Evolutionary conservation across 2,797 vertebrate genomes (phyloP).

Genomic region (Anguilla megastoma): DNA sequence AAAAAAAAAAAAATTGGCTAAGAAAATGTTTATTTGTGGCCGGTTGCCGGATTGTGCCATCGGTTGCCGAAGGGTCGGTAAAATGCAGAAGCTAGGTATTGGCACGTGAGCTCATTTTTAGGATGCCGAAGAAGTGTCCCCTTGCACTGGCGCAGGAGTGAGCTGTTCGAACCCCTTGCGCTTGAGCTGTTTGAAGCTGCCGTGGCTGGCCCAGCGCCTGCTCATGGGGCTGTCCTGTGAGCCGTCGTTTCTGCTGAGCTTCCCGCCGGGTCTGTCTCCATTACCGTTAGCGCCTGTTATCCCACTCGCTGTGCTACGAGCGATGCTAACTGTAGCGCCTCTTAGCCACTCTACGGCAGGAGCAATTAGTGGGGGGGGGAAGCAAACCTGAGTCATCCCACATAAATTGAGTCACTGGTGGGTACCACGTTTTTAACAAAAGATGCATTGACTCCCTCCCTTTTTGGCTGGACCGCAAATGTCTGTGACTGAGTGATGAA

Average conservation of each 20-base stretch:
- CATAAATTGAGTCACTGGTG: not conserved
- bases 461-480: no score
- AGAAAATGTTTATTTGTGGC: not conserved
- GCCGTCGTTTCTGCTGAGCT: not conserved
- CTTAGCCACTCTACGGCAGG: not conserved
- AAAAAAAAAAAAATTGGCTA: no score
- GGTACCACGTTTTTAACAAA: no score
- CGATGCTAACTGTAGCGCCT: not conserved
- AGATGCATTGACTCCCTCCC: no score
- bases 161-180: not conserved
- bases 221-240: not conserved
- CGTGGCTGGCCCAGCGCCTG: not conserved
- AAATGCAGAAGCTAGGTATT: not conserved
- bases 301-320: not conserved
- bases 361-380: not conserved
- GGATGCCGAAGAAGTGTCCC: not conserved
- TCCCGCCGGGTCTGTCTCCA: not conserved
- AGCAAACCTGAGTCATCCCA: not conserved
- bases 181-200: not conserved
- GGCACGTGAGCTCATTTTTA: not conserved
- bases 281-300: not conserved
- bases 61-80: not conserved
- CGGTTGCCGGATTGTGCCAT: not conserved
- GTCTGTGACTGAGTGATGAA: no score
- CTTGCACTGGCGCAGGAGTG: not conserved